These are phyloP conservation scores for Halcyon senegalensis DNA, from an alignment of 2,113 vertebrate genomes.

Conservation along the genomic window DNA sequence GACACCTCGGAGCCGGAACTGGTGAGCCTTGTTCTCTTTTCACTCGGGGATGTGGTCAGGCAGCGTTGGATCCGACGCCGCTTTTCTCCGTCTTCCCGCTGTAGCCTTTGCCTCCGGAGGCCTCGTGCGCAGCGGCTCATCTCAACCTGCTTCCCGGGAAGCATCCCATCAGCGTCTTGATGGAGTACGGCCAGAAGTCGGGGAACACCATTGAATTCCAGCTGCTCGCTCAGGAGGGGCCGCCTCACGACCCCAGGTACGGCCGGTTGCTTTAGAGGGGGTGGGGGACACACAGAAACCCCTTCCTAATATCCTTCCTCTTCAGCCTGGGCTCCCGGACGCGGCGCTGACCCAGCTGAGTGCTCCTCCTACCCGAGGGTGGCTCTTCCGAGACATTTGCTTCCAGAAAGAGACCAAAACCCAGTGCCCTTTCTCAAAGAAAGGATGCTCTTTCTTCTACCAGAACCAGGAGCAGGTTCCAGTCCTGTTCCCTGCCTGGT, in stretches of 20 bases:
- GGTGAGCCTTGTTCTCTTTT: neutral
- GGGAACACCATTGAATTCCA: slow-evolving; percentile 90
- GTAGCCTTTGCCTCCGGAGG: slow-evolving; percentile 43
- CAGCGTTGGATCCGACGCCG: neutral
- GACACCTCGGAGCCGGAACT: neutral
- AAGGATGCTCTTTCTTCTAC: neutral
- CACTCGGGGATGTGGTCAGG: neutral
- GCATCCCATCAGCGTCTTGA: slow-evolving; percentile 89
- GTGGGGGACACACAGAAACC: neutral
- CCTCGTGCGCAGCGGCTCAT: slow-evolving; percentile 16
- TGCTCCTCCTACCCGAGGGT: neutral
- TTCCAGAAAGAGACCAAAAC: neutral
- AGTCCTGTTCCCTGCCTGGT: neutral
- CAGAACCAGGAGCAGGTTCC: neutral
- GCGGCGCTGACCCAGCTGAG: neutral
- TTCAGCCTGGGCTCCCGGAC: fast-evolving
- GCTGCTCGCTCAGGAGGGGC: slow-evolving; percentile 90
- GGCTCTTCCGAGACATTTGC: neutral
- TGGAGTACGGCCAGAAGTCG: slow-evolving; percentile 92
- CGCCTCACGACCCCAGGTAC: slow-evolving; percentile 94
- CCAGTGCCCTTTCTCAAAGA: neutral
- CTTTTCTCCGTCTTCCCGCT: neutral
- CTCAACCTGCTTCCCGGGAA: slow-evolving; percentile 83
- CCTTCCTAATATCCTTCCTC: neutral
- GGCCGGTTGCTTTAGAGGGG: neutral